Evolutionary conservation across 2,888 invertebrate genomes (phyloP).

Genomic region (Clusia tigrina): DNA sequence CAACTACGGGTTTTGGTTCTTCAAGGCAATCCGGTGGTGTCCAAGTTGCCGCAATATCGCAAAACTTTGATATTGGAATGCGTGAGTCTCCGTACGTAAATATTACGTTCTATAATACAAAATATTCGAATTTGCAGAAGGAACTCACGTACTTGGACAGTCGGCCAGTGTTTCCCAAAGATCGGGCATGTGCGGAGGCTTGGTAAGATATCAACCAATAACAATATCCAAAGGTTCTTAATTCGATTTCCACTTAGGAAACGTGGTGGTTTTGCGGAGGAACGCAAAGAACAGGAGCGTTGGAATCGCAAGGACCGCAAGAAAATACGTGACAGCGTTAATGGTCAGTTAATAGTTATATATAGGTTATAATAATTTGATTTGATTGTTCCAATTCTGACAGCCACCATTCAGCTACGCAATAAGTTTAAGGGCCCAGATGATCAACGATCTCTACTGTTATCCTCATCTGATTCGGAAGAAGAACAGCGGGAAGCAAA

Average conservation of each 20-base stretch:
- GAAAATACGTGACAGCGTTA: slow-evolving; percentile 60
- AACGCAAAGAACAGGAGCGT: slow-evolving; percentile 57
- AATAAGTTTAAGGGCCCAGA: slow-evolving; percentile 49
- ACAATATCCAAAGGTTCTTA: background rate
- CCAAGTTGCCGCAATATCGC: slow-evolving; percentile 83
- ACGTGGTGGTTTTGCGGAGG: slow-evolving; percentile 62
- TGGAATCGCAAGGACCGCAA: slow-evolving; percentile 61
- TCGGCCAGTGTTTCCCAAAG: slow-evolving; percentile 87
- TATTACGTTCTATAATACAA: background rate
- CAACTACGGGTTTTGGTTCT: slow-evolving; percentile 81
- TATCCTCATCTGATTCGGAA: slow-evolving; percentile 59
- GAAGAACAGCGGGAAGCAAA: slow-evolving; percentile 41
- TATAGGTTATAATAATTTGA: background rate
- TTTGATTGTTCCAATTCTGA: background rate
- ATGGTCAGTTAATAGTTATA: slow-evolving; percentile 44
- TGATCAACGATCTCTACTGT: slow-evolving; percentile 44
- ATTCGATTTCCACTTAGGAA: slow-evolving; percentile 51
- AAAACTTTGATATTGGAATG: slow-evolving; percentile 79
- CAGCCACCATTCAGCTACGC: slow-evolving; percentile 57
- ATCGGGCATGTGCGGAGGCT: slow-evolving; percentile 92
- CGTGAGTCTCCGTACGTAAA: slow-evolving; percentile 62
- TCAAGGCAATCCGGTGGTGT: slow-evolving; percentile 88
- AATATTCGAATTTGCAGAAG: slow-evolving; percentile 66
- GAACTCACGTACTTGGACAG: slow-evolving; percentile 87
- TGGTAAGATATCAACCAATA: slow-evolving; percentile 73